These are phyloP conservation scores for Tricholaema leucomelas DNA, from an alignment of 2,113 vertebrate species.

Conservation along the genomic window DNA sequence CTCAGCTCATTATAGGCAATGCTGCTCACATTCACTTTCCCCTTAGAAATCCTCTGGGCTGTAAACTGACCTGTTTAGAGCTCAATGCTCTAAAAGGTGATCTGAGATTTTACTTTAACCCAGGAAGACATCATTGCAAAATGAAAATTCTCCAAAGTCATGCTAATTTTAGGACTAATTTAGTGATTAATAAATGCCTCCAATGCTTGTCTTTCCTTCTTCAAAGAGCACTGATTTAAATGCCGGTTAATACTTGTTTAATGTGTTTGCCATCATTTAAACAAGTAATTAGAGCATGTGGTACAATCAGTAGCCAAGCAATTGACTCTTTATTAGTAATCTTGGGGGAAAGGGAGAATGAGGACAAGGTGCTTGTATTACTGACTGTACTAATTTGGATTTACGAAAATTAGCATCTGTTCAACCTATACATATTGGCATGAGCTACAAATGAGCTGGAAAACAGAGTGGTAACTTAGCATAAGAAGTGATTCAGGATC, in stretches of 20 bases:
- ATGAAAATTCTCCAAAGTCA: slow-evolving; percentile 44
- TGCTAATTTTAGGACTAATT: slow-evolving; percentile 46
- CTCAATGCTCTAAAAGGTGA: neutral
- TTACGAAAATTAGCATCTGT: slow-evolving; percentile 49
- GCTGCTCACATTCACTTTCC: neutral
- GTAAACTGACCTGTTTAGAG: slow-evolving; percentile 14
- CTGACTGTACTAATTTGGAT: slow-evolving; percentile 43
- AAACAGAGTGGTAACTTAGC: neutral
- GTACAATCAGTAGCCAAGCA: slow-evolving; percentile 58
- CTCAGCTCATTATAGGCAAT: neutral
- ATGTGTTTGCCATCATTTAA: slow-evolving; percentile 59
- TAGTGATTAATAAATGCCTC: slow-evolving; percentile 45
- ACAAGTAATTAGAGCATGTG: slow-evolving; percentile 49
- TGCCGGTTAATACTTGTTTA: slow-evolving; percentile 58
- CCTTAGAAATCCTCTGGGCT: neutral
- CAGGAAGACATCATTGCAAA: neutral
- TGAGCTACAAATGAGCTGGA: neutral
- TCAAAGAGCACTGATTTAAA: slow-evolving; percentile 47
- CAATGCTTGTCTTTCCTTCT: slow-evolving; percentile 16
- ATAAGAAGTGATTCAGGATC: neutral
- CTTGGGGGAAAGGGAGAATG: slow-evolving; percentile 31
- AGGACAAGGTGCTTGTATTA: slow-evolving; percentile 48
- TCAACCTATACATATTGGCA: neutral
- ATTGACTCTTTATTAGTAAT: slow-evolving; percentile 55
- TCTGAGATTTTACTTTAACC: slow-evolving; percentile 30